Base-by-base conservation (phyloP, 2,888 invertebrate species). In the Sepiola atlantica region DNA sequence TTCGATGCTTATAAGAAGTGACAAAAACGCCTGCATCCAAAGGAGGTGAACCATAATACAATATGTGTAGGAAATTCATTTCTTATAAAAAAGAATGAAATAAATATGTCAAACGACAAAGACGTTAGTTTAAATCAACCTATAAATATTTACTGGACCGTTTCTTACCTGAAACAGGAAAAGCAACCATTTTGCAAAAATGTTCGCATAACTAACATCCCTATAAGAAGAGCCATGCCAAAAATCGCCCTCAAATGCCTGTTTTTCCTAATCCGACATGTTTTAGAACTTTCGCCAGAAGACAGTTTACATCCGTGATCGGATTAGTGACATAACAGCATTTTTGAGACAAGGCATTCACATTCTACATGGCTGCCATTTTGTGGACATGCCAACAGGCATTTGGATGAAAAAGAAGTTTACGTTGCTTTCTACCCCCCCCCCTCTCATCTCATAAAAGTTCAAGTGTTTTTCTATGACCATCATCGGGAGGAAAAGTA, bases 361-460 rank as follows among this genome's bases (percentile, higher is more conserved):
- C n/a, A 45, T 45, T 45, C 45, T 45, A 45, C 77, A 18, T 32
- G n/a, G n/a, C 77, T 77, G 77, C 77, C 77, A 77, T 77, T 77
- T 32, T 77, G 77, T 77, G 77, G 77, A 77, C 77, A 77, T 77
- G 77, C 77, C n/a, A 77, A 77, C 77, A 77, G n/a, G 77, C 77
- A 77, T 32, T 77, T n/a, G 77, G 77, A 77, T 77, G 77, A 77
- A 77, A 77, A 77, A 77, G 77, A 77, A 77, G 77, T 77, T 77
- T 77, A n/a, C n/a, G 32, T 77, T 77, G 8, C 45, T 45, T 45
- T 45, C 45, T 45, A 45, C 2, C 45, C 45, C 45, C 45, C 45
- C 45, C 8, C 45, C 45, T 77, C n/a, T 77, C n/a, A 20, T 57
- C 77, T 32, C 77, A n/a, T 77, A 32, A 77, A 14, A 32, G 77